Percentiles rank a stretch among this genome's conserved stretches.
phyloP scores from a whole-genome alignment of 2,797 vertebrate species.

The Mareca strepera region DNA sequence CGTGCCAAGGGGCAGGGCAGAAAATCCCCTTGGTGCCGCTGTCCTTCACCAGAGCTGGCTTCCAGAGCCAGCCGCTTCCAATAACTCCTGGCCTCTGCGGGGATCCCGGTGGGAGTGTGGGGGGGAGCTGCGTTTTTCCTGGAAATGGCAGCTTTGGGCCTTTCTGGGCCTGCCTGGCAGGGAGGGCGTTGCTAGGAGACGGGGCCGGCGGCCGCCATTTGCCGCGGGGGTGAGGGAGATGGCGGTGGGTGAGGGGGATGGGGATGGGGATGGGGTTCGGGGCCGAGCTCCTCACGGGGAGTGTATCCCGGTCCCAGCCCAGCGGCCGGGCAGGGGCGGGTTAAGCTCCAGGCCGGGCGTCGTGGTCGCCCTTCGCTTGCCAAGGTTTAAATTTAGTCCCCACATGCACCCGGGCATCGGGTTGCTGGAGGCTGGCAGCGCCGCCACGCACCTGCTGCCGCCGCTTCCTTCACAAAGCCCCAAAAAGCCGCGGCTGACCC shows the following conservation, averaged over 20 bases:
- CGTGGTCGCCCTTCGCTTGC: conserved; percentile 11
- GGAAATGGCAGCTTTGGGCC: too few species aligned
- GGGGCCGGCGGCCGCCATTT: conserved; percentile 33
- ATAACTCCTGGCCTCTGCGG: neutral
- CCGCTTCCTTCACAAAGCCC: neutral
- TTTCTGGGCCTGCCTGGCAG: neutral
- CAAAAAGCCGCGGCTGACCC: neutral
- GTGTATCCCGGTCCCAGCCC: accelerated
- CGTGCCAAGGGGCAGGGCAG: neutral
- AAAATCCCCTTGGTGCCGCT: neutral
- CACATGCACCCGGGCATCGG: conserved; percentile 85
- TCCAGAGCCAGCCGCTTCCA: neutral
- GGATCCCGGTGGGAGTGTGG: too few species aligned
- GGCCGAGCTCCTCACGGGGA: too few species aligned
- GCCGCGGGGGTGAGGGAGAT: neutral
- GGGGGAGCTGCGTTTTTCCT: too few species aligned
- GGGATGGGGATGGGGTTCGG: too few species aligned
- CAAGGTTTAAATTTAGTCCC: conserved; percentile 87
- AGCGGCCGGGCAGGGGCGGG: neutral
- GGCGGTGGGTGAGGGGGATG: neutral
- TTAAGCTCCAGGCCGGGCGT: conserved; percentile 20
- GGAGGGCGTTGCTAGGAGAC: neutral
- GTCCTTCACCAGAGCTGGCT: neutral
- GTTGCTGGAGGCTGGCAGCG: conserved; percentile 82
- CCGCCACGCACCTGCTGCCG: conserved; percentile 85